Base-by-base conservation (phyloP, 2,888 invertebrate species). In the Laothoe populi region DNA sequence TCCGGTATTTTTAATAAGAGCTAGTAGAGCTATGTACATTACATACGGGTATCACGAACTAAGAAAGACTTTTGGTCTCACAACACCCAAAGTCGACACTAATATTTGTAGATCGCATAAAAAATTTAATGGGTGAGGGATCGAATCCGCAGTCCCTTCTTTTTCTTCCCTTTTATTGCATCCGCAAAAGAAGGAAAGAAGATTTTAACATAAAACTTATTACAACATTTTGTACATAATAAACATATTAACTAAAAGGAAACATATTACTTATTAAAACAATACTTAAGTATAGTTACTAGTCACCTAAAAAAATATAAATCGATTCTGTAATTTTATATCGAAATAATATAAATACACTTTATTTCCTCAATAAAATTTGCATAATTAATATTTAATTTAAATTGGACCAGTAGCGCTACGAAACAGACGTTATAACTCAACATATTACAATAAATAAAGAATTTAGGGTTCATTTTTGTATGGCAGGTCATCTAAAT, bases 381-480 rank as follows among this genome's bases (percentile, higher is more conserved):
- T 61, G 60, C 63, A 70, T 68, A 68, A 62, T 65, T 64, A 57
- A 67, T 49, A 44, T 59, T 65, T 45, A 66, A 70, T 67, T 63
- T 19, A 60, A 63, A 53, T 53, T 1, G 10, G 64, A 26, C 57
- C 61, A 63, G 59, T 44, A 61, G 64, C 65, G 59, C 40, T 61
- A 62, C 63, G 45, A 59, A 64, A 63, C 62, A 19, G 8, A 60
- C 49, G 59, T 61, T 44, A 63, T 58, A 13, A 49, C 62, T 61
- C 19, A 49, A 1, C 11, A 11, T 10, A 19, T 53, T 35, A 53
- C 53, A 31, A 35, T 19, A 31, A 53, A 53, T 48, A 48, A 26
- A 24, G 31, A 11, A 10, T 19, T 35, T 31, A 53, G 19, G 35
- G 53, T 31, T 19, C 35, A 53, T 4, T 19, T 53, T 53, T 19